Conservation (phyloP, 1,140 invertebrate species). For the Papilio machaon region DNA sequence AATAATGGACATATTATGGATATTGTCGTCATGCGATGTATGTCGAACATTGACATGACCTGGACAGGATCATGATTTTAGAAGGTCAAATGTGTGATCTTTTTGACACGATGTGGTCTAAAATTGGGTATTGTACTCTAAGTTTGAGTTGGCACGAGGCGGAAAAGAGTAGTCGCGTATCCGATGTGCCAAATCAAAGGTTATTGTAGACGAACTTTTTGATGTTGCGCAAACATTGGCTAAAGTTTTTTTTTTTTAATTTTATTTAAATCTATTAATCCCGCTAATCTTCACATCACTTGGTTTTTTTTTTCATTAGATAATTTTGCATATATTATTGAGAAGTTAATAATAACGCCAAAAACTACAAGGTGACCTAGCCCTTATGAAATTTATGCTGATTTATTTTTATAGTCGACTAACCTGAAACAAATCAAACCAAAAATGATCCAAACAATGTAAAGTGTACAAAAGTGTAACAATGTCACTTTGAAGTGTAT, state of each 20-base stretch:
- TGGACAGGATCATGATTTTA: neutral
- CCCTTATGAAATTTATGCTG: neutral
- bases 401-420: neutral
- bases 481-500: constrained; percentile 22
- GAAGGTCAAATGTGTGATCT: neutral
- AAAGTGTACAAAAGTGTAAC: constrained; percentile 2
- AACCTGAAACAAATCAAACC: neutral
- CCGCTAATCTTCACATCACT: too few species aligned
- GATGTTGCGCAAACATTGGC: too few species aligned
- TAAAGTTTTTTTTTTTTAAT: too few species aligned
- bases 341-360: neutral
- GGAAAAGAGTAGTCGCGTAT: too few species aligned
- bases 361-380: neutral
- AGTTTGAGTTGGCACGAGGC: too few species aligned
- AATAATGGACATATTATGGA: constrained; percentile 2
- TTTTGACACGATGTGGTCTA: neutral
- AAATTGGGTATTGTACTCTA: too few species aligned
- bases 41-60: constrained; percentile 5
- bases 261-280: too few species aligned
- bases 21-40: neutral
- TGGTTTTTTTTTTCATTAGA: too few species aligned
- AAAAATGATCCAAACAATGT: constrained; percentile 4
- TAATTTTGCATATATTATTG: neutral
- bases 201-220: too few species aligned
- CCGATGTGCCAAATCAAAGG: too few species aligned